A percentile compares a stretch with the other conserved stretches of the same genome.
These are phyloP conservation scores for Andrena dorsata DNA, from an alignment of 2,888 invertebrate species.

Conservation along the genomic window DNA sequence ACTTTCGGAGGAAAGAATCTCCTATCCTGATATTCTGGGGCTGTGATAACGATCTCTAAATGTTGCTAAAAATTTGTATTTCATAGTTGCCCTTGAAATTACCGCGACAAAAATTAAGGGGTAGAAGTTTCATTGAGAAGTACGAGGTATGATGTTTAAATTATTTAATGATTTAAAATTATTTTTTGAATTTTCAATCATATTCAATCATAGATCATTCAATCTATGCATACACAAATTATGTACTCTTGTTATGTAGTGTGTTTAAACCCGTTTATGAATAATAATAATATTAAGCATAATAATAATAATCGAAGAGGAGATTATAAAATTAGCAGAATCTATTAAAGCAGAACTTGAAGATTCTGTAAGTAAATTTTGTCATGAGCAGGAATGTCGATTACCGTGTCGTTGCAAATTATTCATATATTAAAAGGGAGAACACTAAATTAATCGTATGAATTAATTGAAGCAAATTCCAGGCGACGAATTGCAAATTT, in stretches of 20 bases:
- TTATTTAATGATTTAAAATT: too few relatives aligned
- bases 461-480: slow-evolving; percentile 25
- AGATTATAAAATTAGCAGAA: too few relatives aligned
- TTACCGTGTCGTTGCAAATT: background rate
- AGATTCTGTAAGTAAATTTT: background rate
- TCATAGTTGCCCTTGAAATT: background rate
- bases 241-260: too few relatives aligned
- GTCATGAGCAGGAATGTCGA: background rate
- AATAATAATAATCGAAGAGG: too few relatives aligned
- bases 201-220: too few relatives aligned
- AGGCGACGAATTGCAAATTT: slow-evolving; percentile 12
- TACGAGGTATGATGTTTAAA: too few relatives aligned
- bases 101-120: slow-evolving; percentile 1
- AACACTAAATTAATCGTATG: slow-evolving; percentile 16
- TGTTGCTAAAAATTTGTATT: slow-evolving; percentile 18
- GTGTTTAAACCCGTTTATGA: too few relatives aligned
- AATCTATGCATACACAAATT: too few relatives aligned
- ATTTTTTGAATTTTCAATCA: too few relatives aligned
- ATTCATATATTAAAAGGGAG: background rate
- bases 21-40: slow-evolving; percentile 15
- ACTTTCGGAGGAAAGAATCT: slow-evolving; percentile 18
- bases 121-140: too few relatives aligned
- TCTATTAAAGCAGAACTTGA: background rate
- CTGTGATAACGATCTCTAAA: slow-evolving; percentile 41
- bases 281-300: too few relatives aligned